phyloP scores from a whole-genome alignment of 2,113 vertebrate genomes.

The Ranitomeya variabilis region DNA sequence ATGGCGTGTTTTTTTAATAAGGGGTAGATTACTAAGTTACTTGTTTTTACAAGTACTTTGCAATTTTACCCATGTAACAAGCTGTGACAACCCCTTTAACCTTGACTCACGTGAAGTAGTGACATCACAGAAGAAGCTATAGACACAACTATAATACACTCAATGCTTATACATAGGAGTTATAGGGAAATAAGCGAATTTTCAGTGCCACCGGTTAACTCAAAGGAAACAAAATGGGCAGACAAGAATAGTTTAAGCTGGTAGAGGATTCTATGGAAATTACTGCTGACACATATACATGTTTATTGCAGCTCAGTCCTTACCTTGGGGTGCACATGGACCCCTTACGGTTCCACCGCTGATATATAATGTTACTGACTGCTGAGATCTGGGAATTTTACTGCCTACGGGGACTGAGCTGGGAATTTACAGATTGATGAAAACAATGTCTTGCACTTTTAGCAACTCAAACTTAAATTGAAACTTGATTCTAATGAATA shows the following conservation, averaged over 20 bases:
- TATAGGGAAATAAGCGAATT: not conserved
- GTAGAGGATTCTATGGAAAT: not conserved
- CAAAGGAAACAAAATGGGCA: not conserved
- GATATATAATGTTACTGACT: not conserved
- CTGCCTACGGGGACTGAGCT: not conserved
- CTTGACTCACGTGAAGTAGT: not conserved
- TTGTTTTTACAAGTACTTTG: no score
- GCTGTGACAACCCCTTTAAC: no score
- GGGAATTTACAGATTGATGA: not conserved
- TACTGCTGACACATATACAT: not conserved
- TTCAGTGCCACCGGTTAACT: not conserved
- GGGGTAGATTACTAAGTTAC: no score
- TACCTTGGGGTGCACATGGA: not conserved
- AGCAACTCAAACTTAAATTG: not conserved
- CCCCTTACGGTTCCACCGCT: not conserved
- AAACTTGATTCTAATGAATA: conserved; percentile 34
- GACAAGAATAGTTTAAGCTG: not conserved
- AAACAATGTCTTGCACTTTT: not conserved
- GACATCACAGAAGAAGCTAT: not conserved
- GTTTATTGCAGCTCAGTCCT: not conserved
- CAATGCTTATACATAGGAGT: not conserved
- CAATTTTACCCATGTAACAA: no score
- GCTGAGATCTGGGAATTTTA: not conserved
- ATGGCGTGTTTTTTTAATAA: no score
- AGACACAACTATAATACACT: not conserved